A percentile compares a stretch with the other conserved stretches of the same genome.
Conservation (phyloP, 2,113 vertebrate species). For the Marcusenius ussheri region DNA sequence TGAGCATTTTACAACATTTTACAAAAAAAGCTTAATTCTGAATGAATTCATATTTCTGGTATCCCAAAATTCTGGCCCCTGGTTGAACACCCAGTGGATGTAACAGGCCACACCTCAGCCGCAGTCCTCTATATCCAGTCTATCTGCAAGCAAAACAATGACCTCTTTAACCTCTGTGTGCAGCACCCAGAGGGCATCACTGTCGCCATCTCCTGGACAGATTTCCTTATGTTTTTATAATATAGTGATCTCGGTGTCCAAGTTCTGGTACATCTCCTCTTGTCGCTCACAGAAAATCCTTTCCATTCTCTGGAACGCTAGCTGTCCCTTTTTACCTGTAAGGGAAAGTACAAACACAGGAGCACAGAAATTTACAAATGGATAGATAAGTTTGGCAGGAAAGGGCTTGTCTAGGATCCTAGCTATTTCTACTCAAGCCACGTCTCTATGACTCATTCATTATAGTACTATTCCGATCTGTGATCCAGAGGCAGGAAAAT, state of each 20-base stretch:
- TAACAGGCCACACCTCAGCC: background rate
- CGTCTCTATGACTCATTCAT: background rate
- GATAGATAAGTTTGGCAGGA: background rate
- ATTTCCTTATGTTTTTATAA: constrained; percentile 33
- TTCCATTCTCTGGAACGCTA: constrained; percentile 63
- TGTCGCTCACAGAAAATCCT: constrained; percentile 53
- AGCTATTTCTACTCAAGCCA: background rate
- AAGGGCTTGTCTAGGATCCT: background rate
- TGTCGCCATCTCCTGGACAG: background rate
- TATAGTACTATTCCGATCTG: background rate
- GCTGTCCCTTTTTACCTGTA: constrained; percentile 57
- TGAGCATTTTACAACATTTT: constrained; percentile 29
- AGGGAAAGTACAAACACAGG: background rate
- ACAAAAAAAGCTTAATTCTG: background rate
- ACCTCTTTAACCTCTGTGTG: background rate
- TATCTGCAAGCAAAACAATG: background rate
- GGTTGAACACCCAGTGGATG: constrained; percentile 10
- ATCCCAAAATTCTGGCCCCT: constrained; percentile 19
- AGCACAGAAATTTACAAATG: background rate
- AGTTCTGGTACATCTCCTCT: constrained; percentile 58
- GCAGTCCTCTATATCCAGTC: background rate
- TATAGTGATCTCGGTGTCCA: constrained; percentile 61
- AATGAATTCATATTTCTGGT: background rate
- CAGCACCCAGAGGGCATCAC: background rate
- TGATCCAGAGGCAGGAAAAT: background rate